Evolutionary conservation across 2,797 vertebrate genomes (phyloP).

Genomic region (Perodicticus potto): DNA sequence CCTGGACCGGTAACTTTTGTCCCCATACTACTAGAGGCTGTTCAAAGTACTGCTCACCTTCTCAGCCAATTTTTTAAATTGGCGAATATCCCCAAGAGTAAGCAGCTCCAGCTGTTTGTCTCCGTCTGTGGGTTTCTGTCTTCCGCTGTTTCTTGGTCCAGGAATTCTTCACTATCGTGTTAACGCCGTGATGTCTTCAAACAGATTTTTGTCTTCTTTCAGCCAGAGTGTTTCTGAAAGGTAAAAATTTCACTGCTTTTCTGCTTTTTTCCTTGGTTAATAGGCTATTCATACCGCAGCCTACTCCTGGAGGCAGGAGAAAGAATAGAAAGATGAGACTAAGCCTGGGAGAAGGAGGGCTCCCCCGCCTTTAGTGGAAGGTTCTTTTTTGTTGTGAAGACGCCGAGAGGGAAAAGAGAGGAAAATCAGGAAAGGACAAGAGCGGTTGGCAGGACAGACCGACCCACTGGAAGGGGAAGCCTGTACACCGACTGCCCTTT

Average conservation of each 20-base stretch:
- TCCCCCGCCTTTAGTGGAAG: neutral
- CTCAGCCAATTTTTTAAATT: neutral
- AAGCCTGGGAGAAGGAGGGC: neutral
- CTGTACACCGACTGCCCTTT: neutral
- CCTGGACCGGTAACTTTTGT: neutral
- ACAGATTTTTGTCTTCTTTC: neutral
- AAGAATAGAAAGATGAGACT: neutral
- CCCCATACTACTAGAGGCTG: neutral
- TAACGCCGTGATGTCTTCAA: neutral
- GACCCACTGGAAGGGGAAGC: too few species aligned
- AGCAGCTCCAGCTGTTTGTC: neutral
- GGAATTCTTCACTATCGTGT: neutral
- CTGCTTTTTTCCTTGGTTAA: neutral
- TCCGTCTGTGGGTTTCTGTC: neutral
- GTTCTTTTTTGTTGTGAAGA: neutral
- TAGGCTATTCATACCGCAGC: neutral
- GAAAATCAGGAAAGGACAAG: neutral
- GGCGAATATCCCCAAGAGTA: neutral
- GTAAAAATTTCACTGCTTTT: neutral
- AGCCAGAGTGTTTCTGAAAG: neutral
- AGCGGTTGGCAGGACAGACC: neutral
- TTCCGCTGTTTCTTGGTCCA: neutral
- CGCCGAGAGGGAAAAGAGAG: neutral
- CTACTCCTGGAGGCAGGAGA: neutral
- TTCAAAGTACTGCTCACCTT: neutral